These are phyloP conservation scores for Eira barbara DNA, from an alignment of 2,113 vertebrate genomes.

Conservation along the genomic window DNA sequence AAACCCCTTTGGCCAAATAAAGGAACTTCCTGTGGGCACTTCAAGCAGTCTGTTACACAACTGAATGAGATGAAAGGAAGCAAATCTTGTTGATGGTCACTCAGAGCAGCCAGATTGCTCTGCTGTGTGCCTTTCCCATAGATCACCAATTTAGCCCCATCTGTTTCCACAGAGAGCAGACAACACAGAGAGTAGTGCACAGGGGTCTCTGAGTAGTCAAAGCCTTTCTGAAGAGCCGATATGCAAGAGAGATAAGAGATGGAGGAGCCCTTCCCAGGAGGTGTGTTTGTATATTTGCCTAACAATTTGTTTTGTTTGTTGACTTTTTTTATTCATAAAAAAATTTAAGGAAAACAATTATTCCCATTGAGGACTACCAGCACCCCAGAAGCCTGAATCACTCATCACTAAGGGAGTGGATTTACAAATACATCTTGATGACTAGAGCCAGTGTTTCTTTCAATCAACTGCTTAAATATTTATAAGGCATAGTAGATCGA, in stretches of 20 bases:
- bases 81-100: conserved; percentile 37
- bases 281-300: not conserved
- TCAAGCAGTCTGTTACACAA: not conserved
- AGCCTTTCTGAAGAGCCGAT: not conserved
- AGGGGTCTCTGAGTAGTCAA: not conserved
- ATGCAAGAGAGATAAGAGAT: not conserved
- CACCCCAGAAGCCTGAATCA: not conserved
- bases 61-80: conserved; percentile 52
- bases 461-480: not conserved
- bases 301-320: not conserved
- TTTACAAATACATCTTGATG: not conserved
- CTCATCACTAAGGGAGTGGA: not conserved
- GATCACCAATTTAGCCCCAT: conserved; percentile 16
- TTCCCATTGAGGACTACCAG: not conserved
- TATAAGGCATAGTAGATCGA: not conserved
- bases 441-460: not conserved
- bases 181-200: not conserved
- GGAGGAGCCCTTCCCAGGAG: not conserved
- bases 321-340: not conserved
- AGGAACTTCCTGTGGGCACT: not conserved
- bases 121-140: not conserved
- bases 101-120: conserved; percentile 39
- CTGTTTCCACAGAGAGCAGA: conserved; percentile 34
- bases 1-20: not conserved
- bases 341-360: not conserved